Evolutionary conservation across 53 echinoderm and acorn worm species (phyloP), one percentile per base, ranked within the genome.

Genomic region (Hippasteria phrygiana): DNA sequence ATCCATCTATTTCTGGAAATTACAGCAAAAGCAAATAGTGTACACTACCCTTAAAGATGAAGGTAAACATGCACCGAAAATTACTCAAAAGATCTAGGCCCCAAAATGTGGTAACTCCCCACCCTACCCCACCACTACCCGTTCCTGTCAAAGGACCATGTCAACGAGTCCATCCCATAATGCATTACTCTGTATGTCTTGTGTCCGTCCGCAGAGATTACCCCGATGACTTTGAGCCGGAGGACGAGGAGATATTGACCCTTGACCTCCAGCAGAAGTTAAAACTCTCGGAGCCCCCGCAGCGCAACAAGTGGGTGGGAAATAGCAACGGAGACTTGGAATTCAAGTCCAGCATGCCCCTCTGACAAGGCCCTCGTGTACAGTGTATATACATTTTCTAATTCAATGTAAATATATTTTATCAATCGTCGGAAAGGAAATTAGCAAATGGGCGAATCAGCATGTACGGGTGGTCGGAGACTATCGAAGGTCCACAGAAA

Each of bases 151-250:
- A 26, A 32, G 17, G 28, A n/a, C n/a, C n/a, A n/a, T n/a, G n/a
- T n/a, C n/a, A n/a, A n/a, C n/a, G n/a, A n/a, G n/a, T n/a, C n/a
- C n/a, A n/a, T n/a, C n/a, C 7, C 40, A 6, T 39, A 35, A 7
- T 41, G 18, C 6, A 18, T 75, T 31, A 47, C 54, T 43, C 32
- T 43, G 5, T 51, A 62, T 37, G 22, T 85, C 11, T 71, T 34
- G 54, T 29, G 39, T 51, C 37, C 0, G 2, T 5, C 13, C 28
- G 27, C 79, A 99, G 99, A 27, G 99, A 99, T 41, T 99, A 99
- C 62, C 89, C 93, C 33, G 99, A 99, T 85, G 99, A 99, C 77
- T 99, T 99, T 87, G 99, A 99, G 89, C 93, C 94, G 0, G 95
- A 92, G 6, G 93, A 93, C 17, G 97, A 97, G 54, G 97, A 97